These are phyloP conservation scores for Clanis bilineata DNA, from an alignment of 2,888 invertebrate genomes.

Conservation along the genomic window DNA sequence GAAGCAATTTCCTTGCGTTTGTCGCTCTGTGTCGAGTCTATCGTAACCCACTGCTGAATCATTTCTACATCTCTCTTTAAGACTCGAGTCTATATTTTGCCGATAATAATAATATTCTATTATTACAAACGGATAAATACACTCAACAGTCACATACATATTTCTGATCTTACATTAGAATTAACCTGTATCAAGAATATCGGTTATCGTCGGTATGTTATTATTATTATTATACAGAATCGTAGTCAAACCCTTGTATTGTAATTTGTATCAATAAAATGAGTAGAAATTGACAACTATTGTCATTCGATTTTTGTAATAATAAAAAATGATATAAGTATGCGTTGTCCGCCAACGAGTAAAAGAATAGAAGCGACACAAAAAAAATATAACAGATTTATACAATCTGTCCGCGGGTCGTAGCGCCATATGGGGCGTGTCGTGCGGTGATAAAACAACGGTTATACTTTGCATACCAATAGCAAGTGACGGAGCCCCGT, in stretches of 20 bases:
- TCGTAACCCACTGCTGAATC: conserved; percentile 23
- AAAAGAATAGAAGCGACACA: neutral
- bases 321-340: neutral
- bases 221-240: too few relatives aligned
- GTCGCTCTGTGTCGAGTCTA: conserved; percentile 40
- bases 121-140: too few relatives aligned
- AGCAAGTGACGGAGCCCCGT: conserved; percentile 14
- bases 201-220: too few relatives aligned
- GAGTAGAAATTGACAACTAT: too few relatives aligned
- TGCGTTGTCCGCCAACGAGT: neutral
- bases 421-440: conserved; percentile 16
- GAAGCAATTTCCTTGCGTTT: conserved; percentile 72
- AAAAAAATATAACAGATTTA: conserved; percentile 8
- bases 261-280: too few relatives aligned
- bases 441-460: conserved; percentile 25
- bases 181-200: too few relatives aligned
- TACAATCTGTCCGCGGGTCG: conserved; percentile 15
- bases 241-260: too few relatives aligned
- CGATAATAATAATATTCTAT: neutral
- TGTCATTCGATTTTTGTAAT: neutral
- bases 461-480: conserved; percentile 33
- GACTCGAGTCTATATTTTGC: neutral
- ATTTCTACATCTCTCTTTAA: neutral
- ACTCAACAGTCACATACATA: too few relatives aligned
- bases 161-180: too few relatives aligned